A percentile compares a stretch with the other conserved stretches of the same genome.
phyloP scores from a whole-genome alignment of 1,140 invertebrate genomes.

The Linepithema humile region DNA sequence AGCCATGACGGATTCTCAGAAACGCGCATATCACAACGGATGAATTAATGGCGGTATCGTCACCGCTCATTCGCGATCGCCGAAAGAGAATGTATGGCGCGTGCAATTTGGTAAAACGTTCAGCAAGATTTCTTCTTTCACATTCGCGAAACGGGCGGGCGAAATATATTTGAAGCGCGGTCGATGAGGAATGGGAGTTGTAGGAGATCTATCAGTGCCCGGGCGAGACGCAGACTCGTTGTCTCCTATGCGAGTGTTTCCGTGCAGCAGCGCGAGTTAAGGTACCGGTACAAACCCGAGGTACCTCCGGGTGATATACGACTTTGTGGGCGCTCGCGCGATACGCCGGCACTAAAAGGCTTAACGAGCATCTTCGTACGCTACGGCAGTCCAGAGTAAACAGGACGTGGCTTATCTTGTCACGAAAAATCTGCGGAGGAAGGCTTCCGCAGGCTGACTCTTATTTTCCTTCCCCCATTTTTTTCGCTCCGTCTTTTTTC shows the following conservation, averaged over 20 bases:
- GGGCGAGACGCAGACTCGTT: conserved; percentile 70
- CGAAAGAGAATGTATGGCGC: neutral
- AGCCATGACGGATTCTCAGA: no score
- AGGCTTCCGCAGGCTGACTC: conserved; percentile 72
- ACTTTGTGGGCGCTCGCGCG: conserved; percentile 79
- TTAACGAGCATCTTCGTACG: conserved; percentile 84
- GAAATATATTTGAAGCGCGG: conserved; percentile 10
- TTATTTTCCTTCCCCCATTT: conserved; percentile 68
- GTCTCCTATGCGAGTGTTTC: conserved; percentile 70
- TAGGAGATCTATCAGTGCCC: conserved; percentile 62
- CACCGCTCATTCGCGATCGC: neutral
- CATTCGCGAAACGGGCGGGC: neutral
- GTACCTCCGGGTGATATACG: conserved; percentile 79
- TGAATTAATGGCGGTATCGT: no score
- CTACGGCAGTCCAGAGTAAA: conserved; percentile 80
- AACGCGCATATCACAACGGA: no score
- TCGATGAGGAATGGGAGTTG: conserved; percentile 30
- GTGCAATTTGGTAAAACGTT: conserved; percentile 9
- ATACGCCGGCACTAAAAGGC: conserved; percentile 82
- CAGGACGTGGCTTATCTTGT: conserved; percentile 84
- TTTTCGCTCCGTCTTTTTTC: conserved; percentile 49
- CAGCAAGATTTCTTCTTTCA: neutral
- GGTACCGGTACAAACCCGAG: conserved; percentile 64
- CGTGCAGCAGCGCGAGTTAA: conserved; percentile 67
- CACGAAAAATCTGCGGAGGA: conserved; percentile 82